Base-by-base conservation (phyloP, 2,113 vertebrate species). In the Proteles cristata region DNA sequence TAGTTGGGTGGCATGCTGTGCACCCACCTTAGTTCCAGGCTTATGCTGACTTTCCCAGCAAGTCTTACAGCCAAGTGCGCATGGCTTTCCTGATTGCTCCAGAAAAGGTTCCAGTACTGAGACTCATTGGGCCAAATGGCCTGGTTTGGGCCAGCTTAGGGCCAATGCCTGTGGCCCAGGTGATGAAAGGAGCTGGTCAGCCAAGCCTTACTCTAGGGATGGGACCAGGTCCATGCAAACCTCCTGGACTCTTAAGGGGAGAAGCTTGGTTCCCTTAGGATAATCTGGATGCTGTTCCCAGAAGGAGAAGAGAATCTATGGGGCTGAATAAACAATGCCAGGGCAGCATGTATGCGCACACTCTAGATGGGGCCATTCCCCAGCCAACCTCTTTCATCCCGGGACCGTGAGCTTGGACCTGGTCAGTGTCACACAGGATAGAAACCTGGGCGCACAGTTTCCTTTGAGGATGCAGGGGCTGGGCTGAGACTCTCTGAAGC, bases 291-390 rank as follows among this genome's bases (percentile, higher is more conserved):
- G 63, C 35, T 11, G 5, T 45, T 58, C 91, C 33, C 25, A 74
- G 48, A 39, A 77, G 4, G 16, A 5, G 65, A 68, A 16, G 33
- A 33, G 43, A 55, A 28, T 71, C 31, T 25, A 71, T 11, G 11
- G 31, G 43, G 35, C 74, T n/a, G 76, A 82, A 17, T 26, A 69
- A 1, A n/a, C 8, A 39, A 61, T 15, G n/a, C 19, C 48, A 65
- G 58, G 28, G 39, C 43, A 58, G 25, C 2, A 11, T 69, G 35
- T 33, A 58, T 55, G 19, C 11, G 8, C 11, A 14, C 4, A 28
- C 7, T 1, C 31, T 66, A 3, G 80, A 61, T 35, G 0, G 0
- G 45, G 61, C 0, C 68, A 6, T 10, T 17, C 48, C 19, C 0
- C 25, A 53, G 21, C 53, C n/a, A 16, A 14, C 28, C n/a, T 28